These are phyloP conservation scores for Siniperca scherzeri DNA, from an alignment of 2,797 vertebrate species.

Conservation along the genomic window DNA sequence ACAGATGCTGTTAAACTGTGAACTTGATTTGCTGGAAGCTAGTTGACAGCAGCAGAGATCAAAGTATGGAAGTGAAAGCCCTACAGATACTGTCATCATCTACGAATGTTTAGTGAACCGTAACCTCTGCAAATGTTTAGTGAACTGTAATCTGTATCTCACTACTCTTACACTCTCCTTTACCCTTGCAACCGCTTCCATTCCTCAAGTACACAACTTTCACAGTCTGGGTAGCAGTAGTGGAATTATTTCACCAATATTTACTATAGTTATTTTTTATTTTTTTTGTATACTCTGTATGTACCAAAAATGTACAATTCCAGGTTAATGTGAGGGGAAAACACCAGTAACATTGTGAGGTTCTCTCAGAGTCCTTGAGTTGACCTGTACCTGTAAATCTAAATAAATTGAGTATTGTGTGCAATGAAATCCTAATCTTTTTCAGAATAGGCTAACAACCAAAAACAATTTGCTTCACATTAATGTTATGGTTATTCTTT, in stretches of 20 bases:
- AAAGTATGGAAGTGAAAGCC: conserved; percentile 79
- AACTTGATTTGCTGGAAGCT: conserved; percentile 73
- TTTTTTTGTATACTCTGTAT: neutral
- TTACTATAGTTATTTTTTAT: neutral
- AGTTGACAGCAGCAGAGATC: conserved; percentile 81
- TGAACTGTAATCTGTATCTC: conserved; percentile 77
- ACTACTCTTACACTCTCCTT: conserved; percentile 71
- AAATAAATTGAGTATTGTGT: conserved; percentile 14
- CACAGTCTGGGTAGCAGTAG: conserved; percentile 6
- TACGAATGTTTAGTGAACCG: conserved; percentile 81
- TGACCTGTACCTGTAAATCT: conserved; percentile 37
- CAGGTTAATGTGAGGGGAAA: neutral
- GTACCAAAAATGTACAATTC: neutral
- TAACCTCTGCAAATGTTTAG: conserved; percentile 81
- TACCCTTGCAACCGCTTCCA: conserved; percentile 47
- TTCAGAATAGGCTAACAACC: conserved; percentile 20
- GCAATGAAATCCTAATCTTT: conserved; percentile 30
- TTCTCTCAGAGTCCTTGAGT: conserved; percentile 12
- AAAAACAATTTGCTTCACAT: neutral
- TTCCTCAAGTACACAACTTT: conserved; percentile 45
- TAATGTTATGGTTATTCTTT: conserved; percentile 17
- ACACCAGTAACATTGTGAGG: neutral
- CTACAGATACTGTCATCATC: conserved; percentile 80
- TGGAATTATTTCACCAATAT: conserved; percentile 28
- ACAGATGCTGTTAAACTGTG: conserved; percentile 64